phyloP scores from a whole-genome alignment of 2,113 vertebrate genomes.

The Ascaphus truei region DNA sequence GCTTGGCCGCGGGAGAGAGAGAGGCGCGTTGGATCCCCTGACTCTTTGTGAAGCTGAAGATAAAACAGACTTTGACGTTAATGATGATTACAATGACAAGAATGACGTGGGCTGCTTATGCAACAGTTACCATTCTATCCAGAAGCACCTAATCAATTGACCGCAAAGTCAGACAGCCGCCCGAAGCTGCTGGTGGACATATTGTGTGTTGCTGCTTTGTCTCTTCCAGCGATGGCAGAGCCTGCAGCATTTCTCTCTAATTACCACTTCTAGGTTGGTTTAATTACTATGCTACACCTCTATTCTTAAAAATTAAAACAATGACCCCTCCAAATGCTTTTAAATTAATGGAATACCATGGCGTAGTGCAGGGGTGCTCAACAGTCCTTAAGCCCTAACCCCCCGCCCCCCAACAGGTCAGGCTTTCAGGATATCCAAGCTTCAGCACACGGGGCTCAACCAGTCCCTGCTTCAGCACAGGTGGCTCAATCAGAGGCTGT shows the following conservation, averaged over 20 bases:
- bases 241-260: not conserved
- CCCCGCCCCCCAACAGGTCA: no score
- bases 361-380: no score
- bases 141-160: slow-evolving; percentile 9
- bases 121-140: not conserved
- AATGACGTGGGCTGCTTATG: slow-evolving; percentile 14
- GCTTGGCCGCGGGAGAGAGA: not conserved
- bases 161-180: not conserved
- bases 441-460: no score
- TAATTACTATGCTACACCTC: no score
- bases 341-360: no score
- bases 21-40: not conserved
- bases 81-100: not conserved
- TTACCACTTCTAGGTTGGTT: no score
- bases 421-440: no score
- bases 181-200: not conserved
- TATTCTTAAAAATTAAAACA: not conserved
- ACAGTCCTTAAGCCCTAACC: no score
- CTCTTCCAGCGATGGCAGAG: not conserved
- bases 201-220: not conserved
- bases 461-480: no score
- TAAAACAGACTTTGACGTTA: slow-evolving; percentile 2
- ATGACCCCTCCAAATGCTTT: no score
- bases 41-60: not conserved
- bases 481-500: no score